Percentiles rank a stretch among this genome's conserved stretches.
phyloP scores from a whole-genome alignment of 2,888 invertebrate genomes.

The Lasioglossum calceatum region DNA sequence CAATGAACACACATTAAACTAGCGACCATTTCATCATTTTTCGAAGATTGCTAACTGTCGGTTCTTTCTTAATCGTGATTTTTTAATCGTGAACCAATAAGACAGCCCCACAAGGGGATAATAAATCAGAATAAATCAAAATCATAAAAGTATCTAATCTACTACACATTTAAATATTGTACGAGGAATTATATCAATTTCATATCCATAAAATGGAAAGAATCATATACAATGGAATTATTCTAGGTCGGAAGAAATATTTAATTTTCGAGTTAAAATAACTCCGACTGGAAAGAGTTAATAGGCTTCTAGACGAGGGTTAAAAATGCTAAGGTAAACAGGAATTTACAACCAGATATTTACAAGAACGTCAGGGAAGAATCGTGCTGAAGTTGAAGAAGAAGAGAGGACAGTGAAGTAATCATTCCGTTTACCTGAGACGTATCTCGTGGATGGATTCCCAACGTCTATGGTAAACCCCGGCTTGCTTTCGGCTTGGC shows the following conservation, averaged over 20 bases:
- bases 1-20: neutral
- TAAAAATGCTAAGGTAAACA: neutral
- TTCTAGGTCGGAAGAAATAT: too few species aligned
- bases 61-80: too few species aligned
- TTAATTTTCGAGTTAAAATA: too few species aligned
- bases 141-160: neutral
- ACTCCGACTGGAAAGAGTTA: neutral
- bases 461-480: constrained; percentile 46
- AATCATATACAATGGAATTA: too few species aligned
- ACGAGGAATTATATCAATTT: too few species aligned
- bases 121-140: too few species aligned
- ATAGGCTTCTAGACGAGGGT: neutral
- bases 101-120: neutral
- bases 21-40: neutral
- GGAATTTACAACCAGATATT: neutral
- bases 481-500: constrained; percentile 62
- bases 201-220: too few species aligned
- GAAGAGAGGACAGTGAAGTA: constrained; percentile 32
- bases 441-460: constrained; percentile 54
- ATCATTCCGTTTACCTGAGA: constrained; percentile 35
- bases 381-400: constrained; percentile 29
- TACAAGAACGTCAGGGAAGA: neutral
- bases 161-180: too few species aligned
- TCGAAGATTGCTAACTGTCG: too few species aligned
- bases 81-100: neutral